Evolutionary conservation across 2,113 vertebrate species (phyloP), one percentile per base, ranked within the genome.

Genomic region (Gymnorhina tibicen): DNA sequence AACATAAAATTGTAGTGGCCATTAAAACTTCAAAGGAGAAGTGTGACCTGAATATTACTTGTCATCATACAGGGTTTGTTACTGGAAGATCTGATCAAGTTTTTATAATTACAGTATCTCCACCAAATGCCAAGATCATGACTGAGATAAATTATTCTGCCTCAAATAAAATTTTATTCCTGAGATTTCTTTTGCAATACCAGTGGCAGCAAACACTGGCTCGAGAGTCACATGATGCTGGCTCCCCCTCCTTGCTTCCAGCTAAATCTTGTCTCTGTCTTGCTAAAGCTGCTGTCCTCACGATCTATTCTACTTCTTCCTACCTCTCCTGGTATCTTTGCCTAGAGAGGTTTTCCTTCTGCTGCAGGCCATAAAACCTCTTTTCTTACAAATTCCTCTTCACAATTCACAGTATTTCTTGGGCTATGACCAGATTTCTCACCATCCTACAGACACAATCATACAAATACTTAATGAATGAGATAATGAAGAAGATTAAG

Each of bases 1-100:
- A 94, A 95, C 93, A 93, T 35, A 72, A 96, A 96, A 97, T 87
- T 97, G 91, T 96, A 95, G 94, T 94, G 95, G 97, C 95, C 96
- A 97, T 97, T 96, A 97, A 97, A 97, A 96, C 95, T 96, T 97
- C 95, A 97, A 97, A 97, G 76, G 66, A 73, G 66, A 87, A 87
- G 66, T 79, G 63, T 96, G 96, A 97, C 95, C 94, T 97, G 95
- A 95, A 94, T 96, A 95, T 92, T 78, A 93, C 90, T 87, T 92
- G 58, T 64, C 75, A 84, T 35, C 49, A 2, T 47, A 53, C 60
- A 78, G 60, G 66, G 62, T 83, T 93, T 95, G 58, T 74, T 73
- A 84, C 78, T 76, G 74, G 37, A 92, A 92, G 81, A 91, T 72
- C 50, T 77, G 89, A 95, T 95, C 93, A 95, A 91, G 79, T 69